Evolutionary conservation across 1,140 invertebrate species (phyloP).

Genomic region (Drosophila bocqueti): DNA sequence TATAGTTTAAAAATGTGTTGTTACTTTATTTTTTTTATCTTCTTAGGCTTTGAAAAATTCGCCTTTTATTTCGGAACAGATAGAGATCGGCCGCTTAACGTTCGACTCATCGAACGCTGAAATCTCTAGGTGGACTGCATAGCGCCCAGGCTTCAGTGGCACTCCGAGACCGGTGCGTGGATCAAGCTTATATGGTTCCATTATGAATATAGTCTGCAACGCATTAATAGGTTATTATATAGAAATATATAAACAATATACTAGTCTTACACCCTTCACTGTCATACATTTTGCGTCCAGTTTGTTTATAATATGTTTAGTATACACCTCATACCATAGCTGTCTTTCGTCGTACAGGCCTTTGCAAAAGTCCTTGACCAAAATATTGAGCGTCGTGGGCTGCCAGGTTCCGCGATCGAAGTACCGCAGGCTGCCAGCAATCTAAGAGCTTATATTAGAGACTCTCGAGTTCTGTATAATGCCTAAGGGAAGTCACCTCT

Average conservation of each 20-base stretch:
- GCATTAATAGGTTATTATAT: too few species aligned
- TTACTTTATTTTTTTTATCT: neutral
- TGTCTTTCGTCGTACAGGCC: conserved; percentile 5
- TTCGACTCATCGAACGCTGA: neutral
- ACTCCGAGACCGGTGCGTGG: neutral
- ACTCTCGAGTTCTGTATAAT: too few species aligned
- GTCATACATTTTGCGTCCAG: neutral
- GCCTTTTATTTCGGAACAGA: neutral
- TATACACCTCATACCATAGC: neutral
- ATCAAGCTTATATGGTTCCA: neutral
- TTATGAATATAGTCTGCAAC: neutral
- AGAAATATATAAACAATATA: neutral
- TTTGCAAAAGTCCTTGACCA: conserved; percentile 3
- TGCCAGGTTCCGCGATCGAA: conserved; percentile 17
- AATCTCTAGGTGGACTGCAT: neutral
- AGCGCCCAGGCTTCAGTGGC: neutral
- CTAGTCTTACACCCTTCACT: conserved; percentile 1
- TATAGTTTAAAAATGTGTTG: neutral
- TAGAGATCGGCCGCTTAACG: neutral
- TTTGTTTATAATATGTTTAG: neutral
- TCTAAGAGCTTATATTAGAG: neutral
- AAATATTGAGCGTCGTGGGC: conserved; percentile 11
- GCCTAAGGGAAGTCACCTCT: neutral
- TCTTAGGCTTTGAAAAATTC: conserved; percentile 1
- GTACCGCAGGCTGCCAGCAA: neutral